Conservation (phyloP, 2,797 vertebrate species). For the Phalanger gymnotis region DNA sequence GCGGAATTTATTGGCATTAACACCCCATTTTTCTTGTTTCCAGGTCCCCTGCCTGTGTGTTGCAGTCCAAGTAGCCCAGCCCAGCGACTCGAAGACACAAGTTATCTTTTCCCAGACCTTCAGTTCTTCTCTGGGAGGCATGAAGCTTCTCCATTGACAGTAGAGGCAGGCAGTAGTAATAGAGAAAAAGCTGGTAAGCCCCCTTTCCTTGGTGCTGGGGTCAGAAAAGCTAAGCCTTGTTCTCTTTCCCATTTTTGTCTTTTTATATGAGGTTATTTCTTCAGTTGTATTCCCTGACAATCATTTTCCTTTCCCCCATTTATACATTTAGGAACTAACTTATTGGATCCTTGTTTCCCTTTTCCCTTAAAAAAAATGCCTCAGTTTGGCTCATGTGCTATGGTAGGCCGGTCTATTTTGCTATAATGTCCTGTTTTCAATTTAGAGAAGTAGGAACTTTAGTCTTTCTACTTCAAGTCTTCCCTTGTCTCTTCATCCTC, state of each 20-base stretch:
- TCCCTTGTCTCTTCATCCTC: not conserved
- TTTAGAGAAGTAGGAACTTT: not conserved
- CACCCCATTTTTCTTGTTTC: not conserved
- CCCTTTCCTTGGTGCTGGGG: not conserved
- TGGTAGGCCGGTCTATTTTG: constrained; percentile 4
- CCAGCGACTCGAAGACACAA: constrained; percentile 81
- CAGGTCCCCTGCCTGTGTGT: constrained; percentile 81
- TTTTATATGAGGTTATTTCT: not conserved
- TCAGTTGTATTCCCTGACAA: not conserved
- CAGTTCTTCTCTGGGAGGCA: constrained; percentile 81
- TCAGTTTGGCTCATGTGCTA: constrained; percentile 39
- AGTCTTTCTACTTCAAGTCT: constrained; percentile 21
- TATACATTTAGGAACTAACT: constrained; percentile 10
- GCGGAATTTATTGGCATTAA: constrained; percentile 39
- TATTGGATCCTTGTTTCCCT: constrained; percentile 12
- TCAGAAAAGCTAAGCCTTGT: not conserved
- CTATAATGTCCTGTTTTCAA: not conserved
- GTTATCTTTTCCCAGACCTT: constrained; percentile 82
- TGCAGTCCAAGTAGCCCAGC: constrained; percentile 79
- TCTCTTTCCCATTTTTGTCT: not conserved
- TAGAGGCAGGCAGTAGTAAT: constrained; percentile 71
- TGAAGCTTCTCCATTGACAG: constrained; percentile 78
- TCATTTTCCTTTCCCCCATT: not conserved
- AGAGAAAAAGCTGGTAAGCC: constrained; percentile 84
- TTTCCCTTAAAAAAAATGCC: not conserved